Evolutionary conservation across 1,140 invertebrate genomes (phyloP).

Genomic region (Drosophila mauritiana): DNA sequence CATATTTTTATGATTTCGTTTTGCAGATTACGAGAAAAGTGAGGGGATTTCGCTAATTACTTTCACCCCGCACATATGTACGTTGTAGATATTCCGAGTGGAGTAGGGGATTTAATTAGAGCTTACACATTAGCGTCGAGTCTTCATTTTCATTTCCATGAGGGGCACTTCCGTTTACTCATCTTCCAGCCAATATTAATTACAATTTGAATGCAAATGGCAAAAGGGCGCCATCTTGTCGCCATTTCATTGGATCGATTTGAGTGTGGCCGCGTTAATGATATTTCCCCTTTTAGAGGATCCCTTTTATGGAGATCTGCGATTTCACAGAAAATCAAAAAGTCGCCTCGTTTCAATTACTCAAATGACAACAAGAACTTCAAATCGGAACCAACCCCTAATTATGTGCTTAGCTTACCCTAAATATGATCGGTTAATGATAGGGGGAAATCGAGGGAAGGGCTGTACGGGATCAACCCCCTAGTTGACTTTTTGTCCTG

Average conservation of each 20-base stretch:
- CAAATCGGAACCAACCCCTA: conserved; percentile 69
- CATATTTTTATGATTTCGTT: conserved; percentile 79
- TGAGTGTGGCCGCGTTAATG: conserved; percentile 60
- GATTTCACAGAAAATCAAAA: conserved; percentile 67
- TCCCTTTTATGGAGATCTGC: conserved; percentile 7
- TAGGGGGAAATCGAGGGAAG: conserved; percentile 27
- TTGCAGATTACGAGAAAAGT: conserved; percentile 62
- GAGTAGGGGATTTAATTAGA: conserved; percentile 65
- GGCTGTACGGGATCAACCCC: conserved; percentile 55
- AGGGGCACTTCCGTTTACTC: conserved; percentile 1
- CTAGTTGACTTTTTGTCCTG: conserved; percentile 60
- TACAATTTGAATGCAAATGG: conserved; percentile 70
- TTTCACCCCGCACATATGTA: conserved; percentile 46
- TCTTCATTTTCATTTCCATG: conserved; percentile 65
- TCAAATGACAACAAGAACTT: conserved; percentile 51
- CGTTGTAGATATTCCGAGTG: neutral
- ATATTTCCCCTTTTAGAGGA: neutral
- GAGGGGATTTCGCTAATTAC: conserved; percentile 79
- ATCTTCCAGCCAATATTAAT: conserved; percentile 62
- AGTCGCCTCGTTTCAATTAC: conserved; percentile 37
- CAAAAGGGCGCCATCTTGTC: conserved; percentile 52
- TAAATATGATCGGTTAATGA: conserved; percentile 84
- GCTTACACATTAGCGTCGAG: conserved; percentile 62
- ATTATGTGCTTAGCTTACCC: conserved; percentile 73
- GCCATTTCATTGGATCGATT: conserved; percentile 41